These are phyloP conservation scores for Caiman crocodilus DNA, from an alignment of 2,797 vertebrate species.

Conservation along the genomic window DNA sequence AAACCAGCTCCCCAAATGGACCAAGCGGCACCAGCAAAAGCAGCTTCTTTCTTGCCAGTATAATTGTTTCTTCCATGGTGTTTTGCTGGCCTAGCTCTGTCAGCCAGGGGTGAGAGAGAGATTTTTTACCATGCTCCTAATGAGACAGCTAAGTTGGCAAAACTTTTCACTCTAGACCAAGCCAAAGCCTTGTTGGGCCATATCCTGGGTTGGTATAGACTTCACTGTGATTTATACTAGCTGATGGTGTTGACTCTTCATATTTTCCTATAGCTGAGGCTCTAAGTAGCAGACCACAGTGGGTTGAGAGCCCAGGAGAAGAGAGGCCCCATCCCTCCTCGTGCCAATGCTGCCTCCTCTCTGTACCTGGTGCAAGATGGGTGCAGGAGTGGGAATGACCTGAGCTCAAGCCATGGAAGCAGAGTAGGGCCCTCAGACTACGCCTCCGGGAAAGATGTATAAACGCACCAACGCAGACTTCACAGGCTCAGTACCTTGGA, in stretches of 20 bases:
- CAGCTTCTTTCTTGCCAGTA: neutral
- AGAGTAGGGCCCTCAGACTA: constrained; percentile 42
- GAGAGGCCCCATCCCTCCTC: neutral
- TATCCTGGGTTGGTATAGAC: too few species aligned
- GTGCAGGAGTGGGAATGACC: constrained; percentile 3
- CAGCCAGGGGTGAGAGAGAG: too few species aligned
- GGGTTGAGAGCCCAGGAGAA: neutral
- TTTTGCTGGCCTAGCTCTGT: too few species aligned
- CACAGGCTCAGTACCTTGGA: constrained; percentile 66
- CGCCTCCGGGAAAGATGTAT: constrained; percentile 70
- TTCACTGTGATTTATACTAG: too few species aligned
- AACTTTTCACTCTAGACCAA: too few species aligned
- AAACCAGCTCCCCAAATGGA: neutral
- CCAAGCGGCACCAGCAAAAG: neutral
- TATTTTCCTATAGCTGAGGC: neutral
- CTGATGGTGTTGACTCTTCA: neutral
- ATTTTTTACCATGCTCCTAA: too few species aligned
- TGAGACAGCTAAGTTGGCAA: too few species aligned
- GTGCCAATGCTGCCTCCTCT: neutral
- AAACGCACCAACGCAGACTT: constrained; percentile 68
- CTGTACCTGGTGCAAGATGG: neutral
- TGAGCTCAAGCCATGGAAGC: neutral
- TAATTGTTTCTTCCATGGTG: neutral
- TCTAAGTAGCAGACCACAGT: neutral
- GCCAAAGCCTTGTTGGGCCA: too few species aligned